These are phyloP conservation scores for Autographa gamma DNA, from an alignment of 2,888 invertebrate species.

Conservation along the genomic window DNA sequence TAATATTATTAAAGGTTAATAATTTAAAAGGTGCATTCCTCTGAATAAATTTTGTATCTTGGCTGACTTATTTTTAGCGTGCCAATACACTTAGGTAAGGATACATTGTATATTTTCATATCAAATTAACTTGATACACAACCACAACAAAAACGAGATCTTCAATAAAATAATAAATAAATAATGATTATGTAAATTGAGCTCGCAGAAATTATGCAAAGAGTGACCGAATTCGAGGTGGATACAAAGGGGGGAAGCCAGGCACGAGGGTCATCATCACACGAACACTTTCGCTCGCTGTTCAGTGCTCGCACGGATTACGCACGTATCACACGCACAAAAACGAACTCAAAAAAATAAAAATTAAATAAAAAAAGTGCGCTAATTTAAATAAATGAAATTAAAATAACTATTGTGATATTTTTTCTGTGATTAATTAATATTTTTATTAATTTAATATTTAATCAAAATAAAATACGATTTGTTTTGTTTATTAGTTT, in stretches of 20 bases:
- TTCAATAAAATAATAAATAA: background rate
- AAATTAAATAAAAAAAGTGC: slow-evolving; percentile 25
- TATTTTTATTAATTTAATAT: slow-evolving; percentile 10
- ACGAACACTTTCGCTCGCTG: slow-evolving; percentile 79
- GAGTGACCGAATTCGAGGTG: slow-evolving; percentile 53
- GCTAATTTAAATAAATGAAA: slow-evolving; percentile 2
- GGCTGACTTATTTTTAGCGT: too few relatives aligned
- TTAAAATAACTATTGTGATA: slow-evolving; percentile 34
- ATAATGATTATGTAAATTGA: slow-evolving; percentile 13
- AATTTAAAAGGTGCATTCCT: too few relatives aligned
- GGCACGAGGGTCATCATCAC: slow-evolving; percentile 67
- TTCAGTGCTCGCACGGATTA: slow-evolving; percentile 74
- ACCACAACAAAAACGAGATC: background rate
- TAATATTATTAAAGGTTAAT: too few relatives aligned
- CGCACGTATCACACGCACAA: slow-evolving; percentile 71
- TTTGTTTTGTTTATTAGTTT: slow-evolving; percentile 28
- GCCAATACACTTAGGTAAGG: too few relatives aligned
- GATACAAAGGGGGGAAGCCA: slow-evolving; percentile 66
- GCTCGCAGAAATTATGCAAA: slow-evolving; percentile 47
- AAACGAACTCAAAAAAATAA: slow-evolving; percentile 28
- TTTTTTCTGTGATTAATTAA: slow-evolving; percentile 16
- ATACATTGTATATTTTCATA: background rate
- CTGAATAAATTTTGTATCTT: too few relatives aligned
- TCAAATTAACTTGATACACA: background rate
- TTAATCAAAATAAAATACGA: background rate